phyloP scores from a whole-genome alignment of 2,888 invertebrate genomes.

The Invenusta paracnida region DNA sequence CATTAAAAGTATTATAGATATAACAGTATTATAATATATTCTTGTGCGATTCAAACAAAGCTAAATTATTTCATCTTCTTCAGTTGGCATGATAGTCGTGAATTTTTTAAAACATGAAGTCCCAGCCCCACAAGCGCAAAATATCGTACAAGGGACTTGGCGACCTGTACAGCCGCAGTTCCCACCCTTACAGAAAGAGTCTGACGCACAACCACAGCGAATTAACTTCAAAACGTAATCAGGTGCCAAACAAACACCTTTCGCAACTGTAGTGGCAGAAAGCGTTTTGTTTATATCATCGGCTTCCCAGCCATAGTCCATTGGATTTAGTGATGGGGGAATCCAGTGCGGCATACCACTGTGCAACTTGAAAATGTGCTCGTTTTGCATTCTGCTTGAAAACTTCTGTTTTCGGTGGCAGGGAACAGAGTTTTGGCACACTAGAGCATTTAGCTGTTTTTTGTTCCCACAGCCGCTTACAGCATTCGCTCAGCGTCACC shows the following conservation, averaged over 20 bases:
- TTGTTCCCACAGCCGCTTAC: not conserved
- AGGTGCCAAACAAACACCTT: not conserved
- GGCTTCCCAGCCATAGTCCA: slow-evolving; percentile 17
- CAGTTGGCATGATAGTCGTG: slow-evolving; percentile 3
- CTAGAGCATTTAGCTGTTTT: not conserved
- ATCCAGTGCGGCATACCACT: slow-evolving; percentile 1
- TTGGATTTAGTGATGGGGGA: not conserved
- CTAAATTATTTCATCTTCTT: slow-evolving; percentile 2
- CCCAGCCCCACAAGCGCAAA: not conserved
- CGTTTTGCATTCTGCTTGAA: slow-evolving; percentile 12
- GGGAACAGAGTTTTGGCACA: slow-evolving; percentile 8
- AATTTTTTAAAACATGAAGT: slow-evolving; percentile 6
- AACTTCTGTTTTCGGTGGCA: slow-evolving; percentile 5
- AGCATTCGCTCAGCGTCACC: not conserved
- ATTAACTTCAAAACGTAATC: not conserved
- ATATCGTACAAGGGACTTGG: slow-evolving; percentile 15
- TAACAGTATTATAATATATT: no score
- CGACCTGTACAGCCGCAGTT: slow-evolving; percentile 4
- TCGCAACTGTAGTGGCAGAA: not conserved
- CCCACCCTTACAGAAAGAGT: not conserved
- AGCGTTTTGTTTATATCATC: not conserved
- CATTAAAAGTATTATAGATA: no score
- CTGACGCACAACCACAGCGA: not conserved
- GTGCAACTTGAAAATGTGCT: slow-evolving; percentile 18
- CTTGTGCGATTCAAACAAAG: no score